Base-by-base conservation (phyloP, 2,113 vertebrate species). In the Pelobates fuscus region DNA sequence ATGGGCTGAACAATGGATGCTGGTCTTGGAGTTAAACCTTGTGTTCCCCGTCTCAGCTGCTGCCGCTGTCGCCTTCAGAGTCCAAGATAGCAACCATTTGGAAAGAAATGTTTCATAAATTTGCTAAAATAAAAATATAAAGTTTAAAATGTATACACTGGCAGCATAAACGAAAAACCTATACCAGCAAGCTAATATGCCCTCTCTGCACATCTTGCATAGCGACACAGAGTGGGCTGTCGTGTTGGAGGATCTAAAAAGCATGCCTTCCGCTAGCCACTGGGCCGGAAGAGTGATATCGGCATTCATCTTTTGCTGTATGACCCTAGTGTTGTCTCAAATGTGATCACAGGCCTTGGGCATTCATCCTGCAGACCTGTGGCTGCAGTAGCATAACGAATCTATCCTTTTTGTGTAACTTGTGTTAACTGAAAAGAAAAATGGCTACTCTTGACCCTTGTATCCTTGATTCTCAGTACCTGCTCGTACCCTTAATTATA, bases 1-100 rank as follows among this genome's bases (percentile, higher is more conserved):
- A 97, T 99, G 66, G 97, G 97, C 85, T 99, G 97, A 99, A 71
- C 78, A 72, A 41, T 5, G 43, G 69, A 18, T 29, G 77, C 67
- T 67, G 5, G 62, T 72, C 82, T 81, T 79, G 84, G 83, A 77
- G 81, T 69, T 30, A 29, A 58, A 83, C 81, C 82, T 82, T 85
- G 78, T 23, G 30, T 82, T 84, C 84, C 81, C 81, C 83, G 75
- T 81, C 83, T 81, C 76, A 55, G 78, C 68, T 70, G 59, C 63
- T 43, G 84, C 83, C 63, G 83, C 67, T 72, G 80, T 64, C 80
- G 84, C 80, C 66, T 59, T 11, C 81, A 79, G 82, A 67, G 76
- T 49, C 70, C 75, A 72, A 61, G 17, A 77, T 69, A 15, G 84
- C 80, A n/a, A 78, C 76, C 60, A 68, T 78, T 79, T 62, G 64